Evolutionary conservation across 2,113 vertebrate species (phyloP), one percentile per base, ranked within the genome.

Genomic region (Xenus cinereus): DNA sequence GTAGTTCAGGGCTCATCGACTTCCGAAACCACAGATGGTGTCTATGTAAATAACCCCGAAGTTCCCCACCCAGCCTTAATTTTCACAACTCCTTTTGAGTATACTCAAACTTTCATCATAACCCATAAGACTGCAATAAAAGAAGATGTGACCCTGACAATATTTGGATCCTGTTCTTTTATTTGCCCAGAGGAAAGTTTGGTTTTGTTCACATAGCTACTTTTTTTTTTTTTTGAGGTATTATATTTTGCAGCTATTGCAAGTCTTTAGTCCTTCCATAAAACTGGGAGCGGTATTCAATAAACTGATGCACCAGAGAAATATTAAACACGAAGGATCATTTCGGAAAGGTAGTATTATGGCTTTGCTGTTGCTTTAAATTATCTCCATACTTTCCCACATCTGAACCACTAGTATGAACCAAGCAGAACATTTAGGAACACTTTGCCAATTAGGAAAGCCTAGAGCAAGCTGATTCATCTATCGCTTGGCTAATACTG

Each of bases 401-500:
- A 93, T 67, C 48, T 94, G 76, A 91, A 60, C 32, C 30, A 84
- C 57, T 51, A n/a, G 33, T 64, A 39, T 48, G 78, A 93, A 79
- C 43, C 66, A 89, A 86, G 64, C 37, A 93, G 72, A 84, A 78
- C 63, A 48, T 35, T 76, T 23, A 88, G 77, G 85, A 95, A 56
- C 17, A 11, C 77, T 87, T 3, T 96, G 94, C 89, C 85, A 95
- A 92, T 85, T 35, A 90, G 83, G 82, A 53, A 93, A 92, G 93
- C 84, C 78, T 57, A 27, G 12, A 76, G 93, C 97, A 92, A 97
- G 92, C 90, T 91, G 89, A 91, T 88, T 97, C 98, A 92, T 62
- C 43, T 19, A 87, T 50, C 73, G 17, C 86, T 68, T 73, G 63
- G 56, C 56, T 60, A 88, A 60, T 23, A 30, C 33, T 37, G 21